Base-by-base conservation (phyloP, 2,113 vertebrate species). In the Notothenia rossii region DNA sequence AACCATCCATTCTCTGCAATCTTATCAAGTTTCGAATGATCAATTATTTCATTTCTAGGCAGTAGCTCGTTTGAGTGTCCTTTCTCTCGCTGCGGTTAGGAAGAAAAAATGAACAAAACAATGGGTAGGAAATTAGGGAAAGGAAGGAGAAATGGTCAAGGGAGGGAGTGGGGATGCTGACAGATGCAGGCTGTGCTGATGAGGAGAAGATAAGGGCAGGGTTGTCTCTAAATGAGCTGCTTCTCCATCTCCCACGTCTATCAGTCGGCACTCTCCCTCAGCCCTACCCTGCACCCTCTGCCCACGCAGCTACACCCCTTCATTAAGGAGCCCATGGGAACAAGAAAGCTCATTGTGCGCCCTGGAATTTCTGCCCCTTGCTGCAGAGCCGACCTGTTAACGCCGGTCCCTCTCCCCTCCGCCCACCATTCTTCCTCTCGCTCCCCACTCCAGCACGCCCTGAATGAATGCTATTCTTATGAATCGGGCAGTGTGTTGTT, bases 351-450 rank as follows among this genome's bases (percentile, higher is more conserved):
- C 84, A 94, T 95, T 95, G 94, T 95, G 83, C 54, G 13, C 83
- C 49, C 64, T 68, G 89, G 89, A 93, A 93, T 94, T 92, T 86
- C 83, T 86, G 79, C 85, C 81, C 80, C 81, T 90, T 75, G 62
- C 88, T 78, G 90, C 88, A 85, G 91, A 93, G 85, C 76, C 68
- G 86, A 93, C 90, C 94, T 94, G 94, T 95, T 95, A 94, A 92
- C 88, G 73, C 90, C 88, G 43, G 86, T 46, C 89, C 84, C 87
- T 84, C 83, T 77, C 85, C 81, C 88, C 74, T 86, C 86, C 84
- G 71, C 87, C 89, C 86, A 82, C 91, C 75, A 90, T 93, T 94
- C 88, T 91, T 90, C 85, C 81, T 78, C 82, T 40, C 60, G 65
- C 69, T 75, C 75, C 73, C 50, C 51, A 77, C 73, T 64, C 58